Evolutionary conservation across 2,888 invertebrate species (phyloP), one percentile per base, ranked within the genome.

Genomic region (Byasa hedistus): DNA sequence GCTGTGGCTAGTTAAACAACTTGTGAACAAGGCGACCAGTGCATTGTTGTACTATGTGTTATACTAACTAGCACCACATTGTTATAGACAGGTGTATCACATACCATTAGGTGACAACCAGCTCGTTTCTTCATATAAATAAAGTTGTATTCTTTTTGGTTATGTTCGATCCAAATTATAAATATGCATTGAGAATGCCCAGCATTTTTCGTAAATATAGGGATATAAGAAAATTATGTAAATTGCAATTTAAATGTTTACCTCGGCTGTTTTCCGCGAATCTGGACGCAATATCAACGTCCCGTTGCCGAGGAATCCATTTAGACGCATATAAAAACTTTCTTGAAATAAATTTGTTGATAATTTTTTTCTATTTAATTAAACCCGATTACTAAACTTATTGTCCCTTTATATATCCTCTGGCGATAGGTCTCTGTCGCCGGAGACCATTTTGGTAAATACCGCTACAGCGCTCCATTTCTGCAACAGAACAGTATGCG

Each of bases 331-430:
- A 79, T 80, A 76, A 32, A 78, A 74, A 79, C 79, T 81, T 80
- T 83, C 85, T 86, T 88, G 83, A 80, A 89, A 87, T 87, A 87
- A 83, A 86, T 77, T 86, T 89, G 86, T 85, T 89, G 81, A 85
- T 79, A 82, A 75, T 72, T 70, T 15, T 61, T 24, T 59, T 62
- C 63, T 63, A 66, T 71, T 73, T 72, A 0, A 64, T 32, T 61
- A 21, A 51, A 60, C 4, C 21, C 17, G 0, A 32, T n/a, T n/a
- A n/a, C n/a, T n/a, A n/a, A n/a, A n/a, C n/a, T n/a, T 10, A 32
- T 32, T 10, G 0, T 32, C 10, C 10, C 7, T 32, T 10, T 32
- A 32, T 32, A 32, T 32, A 10, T 32, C 10, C 10, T 32, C 10
- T 32, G 32, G 27, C 10, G 10, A 10, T n/a, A n/a, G n/a, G n/a